Base-by-base conservation (phyloP, 2,888 invertebrate species). In the Coronaproctus castanopsis region DNA sequence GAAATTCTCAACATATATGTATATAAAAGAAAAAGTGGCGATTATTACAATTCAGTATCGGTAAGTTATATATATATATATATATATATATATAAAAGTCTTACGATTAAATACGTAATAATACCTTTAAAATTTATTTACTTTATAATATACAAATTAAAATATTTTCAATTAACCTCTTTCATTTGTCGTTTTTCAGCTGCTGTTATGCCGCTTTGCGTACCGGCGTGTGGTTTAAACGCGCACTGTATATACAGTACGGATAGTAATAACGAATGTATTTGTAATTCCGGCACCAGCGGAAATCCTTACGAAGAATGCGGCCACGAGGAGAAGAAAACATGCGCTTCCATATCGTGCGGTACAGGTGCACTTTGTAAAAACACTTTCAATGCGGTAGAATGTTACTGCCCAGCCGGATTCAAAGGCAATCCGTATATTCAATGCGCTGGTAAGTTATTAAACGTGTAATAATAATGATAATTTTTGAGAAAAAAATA, bases 301-400 rank as follows among this genome's bases (percentile, higher is more conserved):
- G 92, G 92, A 63, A 92, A 92, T 74, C 91, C 92, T 1, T 91
- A 91, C 69, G 81, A 80, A 66, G 80, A 82, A 56, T 92, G 92
- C 70, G 79, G 81, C 14, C 76, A 79, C 21, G 79, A 83, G 65
- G 78, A 79, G 66, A 81, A 80, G 69, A 63, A 63, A 52, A 80
- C 81, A 49, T 88, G 89, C 69, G 77, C 80, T 3, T 78, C 78
- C 57, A 78, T 81, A 24, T 76, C 81, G 20, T 91, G 91, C 69
- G 90, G 90, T 2, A 70, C 71, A 2, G 83, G 85, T 68, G 87
- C 90, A 1, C 82, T 84, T 65, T 92, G 92, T 67, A 80, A 80
- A 66, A 82, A 87, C 67, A 82, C 81, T 24, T 77, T 78, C 63
- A 81, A 81, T 63, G 80, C 81, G 55, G 79, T 88, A 8, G 84